Conservation (phyloP, 37 sponge, comb jelly and placozoan species). For the Halisarca cf. caerulea region DNA sequence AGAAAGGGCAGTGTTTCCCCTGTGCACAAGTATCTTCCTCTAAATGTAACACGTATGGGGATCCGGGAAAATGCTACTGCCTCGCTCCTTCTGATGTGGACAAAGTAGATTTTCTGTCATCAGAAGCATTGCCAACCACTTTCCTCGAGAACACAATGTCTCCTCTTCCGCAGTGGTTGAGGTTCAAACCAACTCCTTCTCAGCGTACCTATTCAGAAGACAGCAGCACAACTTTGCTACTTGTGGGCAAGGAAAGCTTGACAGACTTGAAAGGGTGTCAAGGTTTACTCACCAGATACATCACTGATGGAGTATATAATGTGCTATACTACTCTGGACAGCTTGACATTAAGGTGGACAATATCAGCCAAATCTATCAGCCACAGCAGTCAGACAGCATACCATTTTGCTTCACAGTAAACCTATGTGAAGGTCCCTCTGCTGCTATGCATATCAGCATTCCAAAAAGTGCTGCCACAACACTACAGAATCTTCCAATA, state of each 20-base stretch:
- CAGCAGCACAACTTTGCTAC: background rate
- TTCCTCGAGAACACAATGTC: background rate
- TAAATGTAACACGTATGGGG: background rate
- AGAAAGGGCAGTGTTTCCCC: background rate
- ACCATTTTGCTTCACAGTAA: slow-evolving; percentile 20
- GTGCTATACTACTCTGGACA: slow-evolving; percentile 2
- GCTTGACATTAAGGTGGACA: background rate
- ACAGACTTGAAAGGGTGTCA: background rate
- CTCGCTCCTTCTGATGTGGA: background rate
- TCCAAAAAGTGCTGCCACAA: background rate
- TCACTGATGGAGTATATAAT: background rate
- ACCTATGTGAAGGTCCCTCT: slow-evolving; percentile 6
- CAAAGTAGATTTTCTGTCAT: background rate
- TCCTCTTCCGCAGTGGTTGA: background rate
- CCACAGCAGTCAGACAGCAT: background rate
- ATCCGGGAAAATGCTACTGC: slow-evolving; percentile 10
- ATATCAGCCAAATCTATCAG: background rate
- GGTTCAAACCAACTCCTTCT: background rate
- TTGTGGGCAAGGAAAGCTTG: background rate
- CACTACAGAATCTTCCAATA: background rate
- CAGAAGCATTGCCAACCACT: background rate
- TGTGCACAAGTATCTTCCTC: background rate
- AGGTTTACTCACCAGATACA: background rate
- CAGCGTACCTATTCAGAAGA: background rate
- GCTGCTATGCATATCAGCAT: slow-evolving; percentile 18